Percentiles rank a stretch among this genome's conserved stretches.
Evolutionary conservation across 2,888 invertebrate genomes (phyloP).

Genomic region (Ceraclea dissimilis): DNA sequence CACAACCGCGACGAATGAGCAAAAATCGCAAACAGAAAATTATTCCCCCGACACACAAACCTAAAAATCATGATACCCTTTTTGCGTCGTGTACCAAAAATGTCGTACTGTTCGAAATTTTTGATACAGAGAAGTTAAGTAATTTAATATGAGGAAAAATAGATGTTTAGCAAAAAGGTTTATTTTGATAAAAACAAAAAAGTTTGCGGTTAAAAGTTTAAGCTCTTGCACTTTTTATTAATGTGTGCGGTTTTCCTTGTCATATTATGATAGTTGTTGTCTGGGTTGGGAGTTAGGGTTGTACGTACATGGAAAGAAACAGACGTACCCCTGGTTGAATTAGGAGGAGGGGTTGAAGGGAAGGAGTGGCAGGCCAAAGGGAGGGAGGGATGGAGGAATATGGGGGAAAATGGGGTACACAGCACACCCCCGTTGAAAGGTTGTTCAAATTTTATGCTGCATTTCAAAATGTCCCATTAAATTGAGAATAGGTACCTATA

Average conservation of each 20-base stretch:
- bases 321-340: conserved; percentile 28
- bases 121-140: neutral
- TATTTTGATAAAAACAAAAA: conserved; percentile 4
- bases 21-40: neutral
- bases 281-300: neutral
- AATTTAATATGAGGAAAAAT: conserved; percentile 5
- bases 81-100: neutral
- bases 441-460: conserved; percentile 20
- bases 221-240: neutral
- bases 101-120: neutral
- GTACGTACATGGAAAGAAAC: conserved; percentile 24
- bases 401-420: conserved; percentile 11
- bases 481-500: no score
- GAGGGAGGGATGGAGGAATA: conserved; percentile 25
- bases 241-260: conserved; percentile 5
- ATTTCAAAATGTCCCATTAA: conserved; percentile 2
- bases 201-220: neutral
- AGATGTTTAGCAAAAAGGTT: neutral
- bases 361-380: conserved; percentile 29
- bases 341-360: conserved; percentile 31
- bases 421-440: conserved; percentile 17
- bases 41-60: neutral
- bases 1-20: neutral
- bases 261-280: neutral
- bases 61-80: no score